Conservation (phyloP, 2,888 invertebrate genomes). For the Bembecia ichneumoniformis region DNA sequence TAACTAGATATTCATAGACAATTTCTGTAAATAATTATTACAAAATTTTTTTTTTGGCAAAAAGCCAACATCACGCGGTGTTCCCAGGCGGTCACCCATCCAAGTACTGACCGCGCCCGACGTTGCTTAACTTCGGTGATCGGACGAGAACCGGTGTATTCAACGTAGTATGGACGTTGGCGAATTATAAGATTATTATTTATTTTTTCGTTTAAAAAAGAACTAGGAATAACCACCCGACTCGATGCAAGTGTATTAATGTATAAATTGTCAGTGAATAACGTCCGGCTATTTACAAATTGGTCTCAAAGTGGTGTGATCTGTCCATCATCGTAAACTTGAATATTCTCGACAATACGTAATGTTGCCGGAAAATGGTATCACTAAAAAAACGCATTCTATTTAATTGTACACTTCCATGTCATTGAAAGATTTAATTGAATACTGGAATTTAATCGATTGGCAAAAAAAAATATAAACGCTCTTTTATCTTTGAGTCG, state of each 20-base stretch:
- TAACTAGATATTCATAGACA: too few species aligned
- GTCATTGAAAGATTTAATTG: too few species aligned
- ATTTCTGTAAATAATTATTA: too few species aligned
- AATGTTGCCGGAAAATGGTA: not conserved
- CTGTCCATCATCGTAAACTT: not conserved
- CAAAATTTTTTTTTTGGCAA: too few species aligned
- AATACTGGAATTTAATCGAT: too few species aligned
- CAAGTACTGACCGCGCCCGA: constrained; percentile 15
- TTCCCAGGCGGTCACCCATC: constrained; percentile 19
- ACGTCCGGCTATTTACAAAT: not conserved
- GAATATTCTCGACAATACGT: not conserved
- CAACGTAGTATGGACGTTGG: constrained; percentile 15
- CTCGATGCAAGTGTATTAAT: too few species aligned
- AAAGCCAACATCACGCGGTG: constrained; percentile 12
- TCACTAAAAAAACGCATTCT: not conserved
- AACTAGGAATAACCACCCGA: too few species aligned
- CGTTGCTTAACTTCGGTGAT: constrained; percentile 20
- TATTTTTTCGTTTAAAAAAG: too few species aligned
- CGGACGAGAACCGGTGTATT: constrained; percentile 18
- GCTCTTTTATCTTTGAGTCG: too few species aligned
- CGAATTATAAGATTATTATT: too few species aligned
- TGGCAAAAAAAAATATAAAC: too few species aligned
- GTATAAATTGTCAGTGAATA: not conserved
- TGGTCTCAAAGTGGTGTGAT: not conserved
- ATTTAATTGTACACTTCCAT: too few species aligned